phyloP scores from a whole-genome alignment of 2,888 invertebrate genomes.

The Hyles lineata region DNA sequence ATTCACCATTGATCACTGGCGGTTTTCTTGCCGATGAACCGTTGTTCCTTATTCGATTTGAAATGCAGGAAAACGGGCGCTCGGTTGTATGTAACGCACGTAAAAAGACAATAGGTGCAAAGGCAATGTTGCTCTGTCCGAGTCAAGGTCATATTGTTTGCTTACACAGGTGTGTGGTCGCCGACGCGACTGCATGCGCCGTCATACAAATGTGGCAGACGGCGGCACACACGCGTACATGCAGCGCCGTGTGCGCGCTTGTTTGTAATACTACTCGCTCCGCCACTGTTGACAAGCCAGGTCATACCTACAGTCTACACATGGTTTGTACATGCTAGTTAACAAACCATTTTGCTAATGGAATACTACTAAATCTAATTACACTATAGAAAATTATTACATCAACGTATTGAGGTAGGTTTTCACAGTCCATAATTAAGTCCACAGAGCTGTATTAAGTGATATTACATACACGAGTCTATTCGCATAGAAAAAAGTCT shows the following conservation, averaged over 20 bases:
- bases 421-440: no score
- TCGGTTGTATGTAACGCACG: not conserved
- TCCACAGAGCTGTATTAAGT: not conserved
- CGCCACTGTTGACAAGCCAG: conserved; percentile 6
- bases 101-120: conserved; percentile 26
- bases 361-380: not conserved
- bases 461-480: not conserved
- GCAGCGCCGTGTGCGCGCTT: not conserved
- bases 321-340: not conserved
- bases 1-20: conserved; percentile 25
- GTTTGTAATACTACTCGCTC: conserved; percentile 1
- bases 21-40: not conserved
- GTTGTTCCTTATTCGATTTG: not conserved
- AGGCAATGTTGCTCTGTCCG: conserved; percentile 26
- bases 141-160: conserved; percentile 57
- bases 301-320: not conserved
- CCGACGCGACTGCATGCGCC: conserved; percentile 33
- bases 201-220: conserved; percentile 38
- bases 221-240: conserved; percentile 7
- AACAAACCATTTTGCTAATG: not conserved
- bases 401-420: not conserved
- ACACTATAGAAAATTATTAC: not conserved
- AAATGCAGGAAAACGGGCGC: conserved; percentile 4
- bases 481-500: conserved; percentile 43
- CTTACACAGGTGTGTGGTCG: conserved; percentile 57